A percentile compares a stretch with the other conserved stretches of the same genome.
Evolutionary conservation across 2,888 invertebrate genomes (phyloP).

Genomic region (Laothoe populi): DNA sequence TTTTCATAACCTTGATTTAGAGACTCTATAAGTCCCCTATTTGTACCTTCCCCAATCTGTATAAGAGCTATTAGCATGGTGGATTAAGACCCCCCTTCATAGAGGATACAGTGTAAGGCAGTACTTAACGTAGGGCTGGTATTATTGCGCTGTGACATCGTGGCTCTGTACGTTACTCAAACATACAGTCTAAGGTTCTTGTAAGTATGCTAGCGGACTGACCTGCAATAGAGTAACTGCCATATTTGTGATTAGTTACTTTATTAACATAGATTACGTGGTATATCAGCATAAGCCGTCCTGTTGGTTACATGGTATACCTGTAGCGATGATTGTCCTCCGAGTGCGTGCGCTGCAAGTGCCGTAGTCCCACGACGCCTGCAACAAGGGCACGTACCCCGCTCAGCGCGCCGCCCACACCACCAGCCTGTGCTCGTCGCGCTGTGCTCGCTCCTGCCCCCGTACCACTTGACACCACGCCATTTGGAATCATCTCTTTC

Average conservation of each 20-base stretch:
- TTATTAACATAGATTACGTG: background rate
- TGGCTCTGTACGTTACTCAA: no score
- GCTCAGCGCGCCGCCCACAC: slow-evolving; percentile 37
- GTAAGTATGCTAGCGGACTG: no score
- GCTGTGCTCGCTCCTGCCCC: slow-evolving; percentile 25
- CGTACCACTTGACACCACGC: slow-evolving; percentile 4
- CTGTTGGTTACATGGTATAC: background rate
- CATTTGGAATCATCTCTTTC: slow-evolving; percentile 39
- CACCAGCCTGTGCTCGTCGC: slow-evolving; percentile 30
- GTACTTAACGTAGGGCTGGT: no score
- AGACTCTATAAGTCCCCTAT: no score
- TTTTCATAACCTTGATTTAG: no score
- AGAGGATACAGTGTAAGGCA: no score
- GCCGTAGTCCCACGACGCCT: slow-evolving; percentile 61
- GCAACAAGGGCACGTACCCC: slow-evolving; percentile 65
- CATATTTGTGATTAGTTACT: background rate
- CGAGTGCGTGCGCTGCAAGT: slow-evolving; percentile 29
- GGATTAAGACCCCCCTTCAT: no score
- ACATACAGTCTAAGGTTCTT: no score
- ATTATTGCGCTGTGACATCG: no score
- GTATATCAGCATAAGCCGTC: background rate
- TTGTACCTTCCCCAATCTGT: no score
- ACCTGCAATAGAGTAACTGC: no score
- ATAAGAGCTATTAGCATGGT: no score
- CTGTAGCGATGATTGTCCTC: background rate